Evolutionary conservation across 53 echinoderm and acorn worm species (phyloP).

Genomic region (Astropecten irregularis): DNA sequence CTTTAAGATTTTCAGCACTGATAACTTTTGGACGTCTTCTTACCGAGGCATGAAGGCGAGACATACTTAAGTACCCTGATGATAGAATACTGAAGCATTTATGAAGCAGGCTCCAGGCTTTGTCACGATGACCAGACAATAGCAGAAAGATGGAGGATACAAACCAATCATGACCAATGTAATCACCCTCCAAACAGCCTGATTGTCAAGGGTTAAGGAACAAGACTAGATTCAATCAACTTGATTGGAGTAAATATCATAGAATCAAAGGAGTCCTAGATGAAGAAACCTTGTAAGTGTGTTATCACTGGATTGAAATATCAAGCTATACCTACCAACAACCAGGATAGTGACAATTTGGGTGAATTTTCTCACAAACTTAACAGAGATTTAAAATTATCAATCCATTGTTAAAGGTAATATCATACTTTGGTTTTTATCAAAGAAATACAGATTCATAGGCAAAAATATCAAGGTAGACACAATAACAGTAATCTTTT

Average conservation of each 20-base stretch:
- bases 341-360: too few species aligned
- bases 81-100: slow-evolving; percentile 70
- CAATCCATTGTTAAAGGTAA: too few species aligned
- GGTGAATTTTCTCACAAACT: too few species aligned
- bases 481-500: too few species aligned
- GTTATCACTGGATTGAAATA: not conserved
- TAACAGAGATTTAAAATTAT: too few species aligned
- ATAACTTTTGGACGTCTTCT: not conserved
- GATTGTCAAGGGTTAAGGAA: slow-evolving; percentile 44
- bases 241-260: not conserved
- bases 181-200: slow-evolving; percentile 75
- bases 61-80: slow-evolving; percentile 91
- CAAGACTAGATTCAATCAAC: not conserved
- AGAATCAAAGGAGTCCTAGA: not conserved
- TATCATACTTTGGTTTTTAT: too few species aligned
- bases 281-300: not conserved
- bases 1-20: too few species aligned
- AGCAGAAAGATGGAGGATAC: slow-evolving; percentile 85
- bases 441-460: too few species aligned
- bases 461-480: too few species aligned
- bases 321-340: too few species aligned
- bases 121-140: slow-evolving; percentile 76
- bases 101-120: slow-evolving; percentile 80
- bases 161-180: slow-evolving; percentile 92
- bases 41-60: slow-evolving; percentile 90